These are phyloP conservation scores for Procambarus virginalis DNA, from an alignment of 1,140 invertebrate species.

Conservation along the genomic window DNA sequence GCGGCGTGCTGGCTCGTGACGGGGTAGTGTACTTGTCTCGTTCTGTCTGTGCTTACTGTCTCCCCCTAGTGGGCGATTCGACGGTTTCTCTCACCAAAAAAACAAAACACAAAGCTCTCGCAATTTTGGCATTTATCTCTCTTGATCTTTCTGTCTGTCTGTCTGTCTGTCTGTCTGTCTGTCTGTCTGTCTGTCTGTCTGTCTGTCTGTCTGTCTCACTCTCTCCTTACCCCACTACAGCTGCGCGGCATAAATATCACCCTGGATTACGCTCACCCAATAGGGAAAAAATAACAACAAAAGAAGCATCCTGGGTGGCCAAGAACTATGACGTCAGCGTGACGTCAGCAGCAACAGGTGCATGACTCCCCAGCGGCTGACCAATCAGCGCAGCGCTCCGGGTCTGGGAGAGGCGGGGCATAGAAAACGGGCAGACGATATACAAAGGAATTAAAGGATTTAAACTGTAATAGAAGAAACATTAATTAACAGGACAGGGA, in stretches of 20 bases:
- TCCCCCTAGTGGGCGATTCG: too few species aligned
- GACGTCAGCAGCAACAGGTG: constrained; percentile 1
- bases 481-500: neutral
- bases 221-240: neutral
- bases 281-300: neutral
- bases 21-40: neutral
- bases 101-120: too few species aligned
- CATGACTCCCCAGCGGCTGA: neutral
- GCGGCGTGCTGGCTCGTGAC: too few species aligned
- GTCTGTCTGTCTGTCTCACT: neutral
- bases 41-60: neutral
- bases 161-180: too few species aligned
- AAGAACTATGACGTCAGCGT: neutral
- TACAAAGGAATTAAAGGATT: too few species aligned
- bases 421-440: neutral
- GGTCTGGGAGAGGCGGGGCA: neutral
- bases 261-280: neutral
- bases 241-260: neutral
- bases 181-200: too few species aligned
- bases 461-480: neutral
- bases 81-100: too few species aligned
- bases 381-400: neutral
- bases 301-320: neutral
- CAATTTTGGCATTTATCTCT: too few species aligned
- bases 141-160: neutral